phyloP scores from a whole-genome alignment of 2,888 invertebrate genomes.

The Actias luna region DNA sequence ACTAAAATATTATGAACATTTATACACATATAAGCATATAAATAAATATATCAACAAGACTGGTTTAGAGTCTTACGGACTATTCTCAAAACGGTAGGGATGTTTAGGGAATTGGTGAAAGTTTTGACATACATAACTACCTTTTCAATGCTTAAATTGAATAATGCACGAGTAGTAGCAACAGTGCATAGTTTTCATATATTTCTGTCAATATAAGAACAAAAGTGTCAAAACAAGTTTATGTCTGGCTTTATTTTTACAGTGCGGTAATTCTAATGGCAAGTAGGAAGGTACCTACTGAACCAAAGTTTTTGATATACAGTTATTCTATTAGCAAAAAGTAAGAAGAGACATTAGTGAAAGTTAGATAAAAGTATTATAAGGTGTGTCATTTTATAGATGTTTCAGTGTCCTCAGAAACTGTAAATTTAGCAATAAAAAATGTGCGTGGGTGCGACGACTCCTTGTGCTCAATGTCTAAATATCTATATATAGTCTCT shows the following conservation, averaged over 20 bases:
- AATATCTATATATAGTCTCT: slow-evolving; percentile 32
- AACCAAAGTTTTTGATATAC: neutral
- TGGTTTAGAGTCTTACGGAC: neutral
- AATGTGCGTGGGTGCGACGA: slow-evolving; percentile 23
- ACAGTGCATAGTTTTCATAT: neutral
- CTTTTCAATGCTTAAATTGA: neutral
- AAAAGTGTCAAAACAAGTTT: neutral
- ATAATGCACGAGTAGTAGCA: neutral
- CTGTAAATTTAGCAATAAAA: slow-evolving; percentile 12
- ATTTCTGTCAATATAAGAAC: neutral
- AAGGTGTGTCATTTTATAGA: slow-evolving; percentile 16
- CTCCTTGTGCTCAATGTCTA: slow-evolving; percentile 41
- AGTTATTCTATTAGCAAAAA: slow-evolving; percentile 1
- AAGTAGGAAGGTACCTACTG: neutral
- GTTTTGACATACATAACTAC: neutral
- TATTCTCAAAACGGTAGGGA: neutral
- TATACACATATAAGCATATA: neutral
- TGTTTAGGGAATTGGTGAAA: neutral
- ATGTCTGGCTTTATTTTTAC: neutral
- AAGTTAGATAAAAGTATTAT: slow-evolving; percentile 1
- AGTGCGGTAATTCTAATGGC: neutral
- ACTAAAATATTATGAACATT: neutral
- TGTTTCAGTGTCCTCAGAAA: slow-evolving; percentile 16
- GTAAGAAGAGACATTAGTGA: neutral
- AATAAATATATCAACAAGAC: neutral